These are phyloP conservation scores for Digitonthophagus gazella DNA, from an alignment of 2,888 invertebrate species.

Conservation along the genomic window DNA sequence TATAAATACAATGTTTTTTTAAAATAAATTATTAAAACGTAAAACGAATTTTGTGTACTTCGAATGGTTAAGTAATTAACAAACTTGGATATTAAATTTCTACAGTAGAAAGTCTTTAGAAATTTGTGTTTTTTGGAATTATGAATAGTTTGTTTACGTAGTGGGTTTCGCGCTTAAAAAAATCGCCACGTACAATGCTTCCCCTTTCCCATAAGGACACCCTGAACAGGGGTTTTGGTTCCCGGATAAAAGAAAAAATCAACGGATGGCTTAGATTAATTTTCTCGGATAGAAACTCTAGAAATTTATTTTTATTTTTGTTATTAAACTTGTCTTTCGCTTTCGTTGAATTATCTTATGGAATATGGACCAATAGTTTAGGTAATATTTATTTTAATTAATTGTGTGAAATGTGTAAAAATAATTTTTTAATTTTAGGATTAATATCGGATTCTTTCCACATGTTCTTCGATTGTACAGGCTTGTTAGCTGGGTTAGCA, in stretches of 20 bases:
- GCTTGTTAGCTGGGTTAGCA: conserved; percentile 86
- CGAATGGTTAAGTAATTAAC: no score
- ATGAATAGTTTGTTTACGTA: conserved; percentile 2
- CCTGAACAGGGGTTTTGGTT: conserved; percentile 59
- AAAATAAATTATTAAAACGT: not conserved
- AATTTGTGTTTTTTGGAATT: conserved; percentile 8
- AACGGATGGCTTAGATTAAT: conserved; percentile 80
- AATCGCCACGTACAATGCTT: conserved; percentile 58
- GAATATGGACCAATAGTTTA: conserved; percentile 85
- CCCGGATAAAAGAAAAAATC: conserved; percentile 70
- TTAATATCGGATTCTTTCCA: conserved; percentile 98
- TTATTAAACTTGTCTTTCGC: conserved; percentile 93
- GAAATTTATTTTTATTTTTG: conserved; percentile 91
- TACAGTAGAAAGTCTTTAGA: conserved; percentile 5
- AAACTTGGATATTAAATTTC: no score
- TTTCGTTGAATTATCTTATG: conserved; percentile 92
- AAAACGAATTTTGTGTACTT: not conserved
- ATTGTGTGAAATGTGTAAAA: conserved; percentile 3
- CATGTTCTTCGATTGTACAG: conserved; percentile 99
- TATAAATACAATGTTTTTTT: not conserved
- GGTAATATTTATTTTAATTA: conserved; percentile 51
- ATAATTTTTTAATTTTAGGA: conserved; percentile 58
- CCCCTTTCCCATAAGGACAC: conserved; percentile 74
- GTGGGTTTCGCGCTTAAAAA: not conserved
- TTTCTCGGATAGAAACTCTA: conserved; percentile 88